Base-by-base conservation (phyloP, 1,140 invertebrate genomes). In the Procambarus virginalis region DNA sequence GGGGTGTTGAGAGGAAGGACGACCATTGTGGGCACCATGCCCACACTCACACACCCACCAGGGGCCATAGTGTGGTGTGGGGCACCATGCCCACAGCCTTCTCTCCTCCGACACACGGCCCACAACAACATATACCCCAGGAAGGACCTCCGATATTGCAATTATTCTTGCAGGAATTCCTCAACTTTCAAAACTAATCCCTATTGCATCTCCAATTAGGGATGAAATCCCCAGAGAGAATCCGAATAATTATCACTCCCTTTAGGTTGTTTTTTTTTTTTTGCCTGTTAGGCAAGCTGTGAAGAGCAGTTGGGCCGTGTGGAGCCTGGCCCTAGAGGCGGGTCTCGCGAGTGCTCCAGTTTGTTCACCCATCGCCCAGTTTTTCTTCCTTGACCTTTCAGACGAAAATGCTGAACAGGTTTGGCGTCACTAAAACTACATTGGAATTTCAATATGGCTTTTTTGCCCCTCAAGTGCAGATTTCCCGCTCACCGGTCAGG, bases 381-480 rank as follows among this genome's bases (percentile, higher is more conserved):
- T 83, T 83, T 83, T 83, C 55, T 83, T 70, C 58, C 58, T 70
- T 83, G 81, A 83, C 81, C 81, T 83, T 83, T 83, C 22, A 46
- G 79, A 82, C 79, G 79, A 82, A 82, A 83, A 83, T 83, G 81
- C 49, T 83, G 34, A 83, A 83, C 81, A 68, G 81, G 81, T 83
- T 83, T 83, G 81, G 81, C 81, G 81, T 83, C 81, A 48, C 58
- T 83, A 83, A 83, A 83, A 83, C 81, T 83, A 83, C 81, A 68
- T 48, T 70, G 81, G 81, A 83, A 83, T 83, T 83, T 83, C 81
- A 48, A 68, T 83, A 68, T 83, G n/a, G 45, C 5, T 83, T 83
- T 82, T 80, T 60, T 82, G 64, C 64, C 17, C 20, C 64, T 68
- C 10, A 68, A 68, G 64, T 78, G 76, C 76, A 78, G 76, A 78